Conservation (phyloP, 2,797 vertebrate genomes). For the Epinephelus awoara region DNA sequence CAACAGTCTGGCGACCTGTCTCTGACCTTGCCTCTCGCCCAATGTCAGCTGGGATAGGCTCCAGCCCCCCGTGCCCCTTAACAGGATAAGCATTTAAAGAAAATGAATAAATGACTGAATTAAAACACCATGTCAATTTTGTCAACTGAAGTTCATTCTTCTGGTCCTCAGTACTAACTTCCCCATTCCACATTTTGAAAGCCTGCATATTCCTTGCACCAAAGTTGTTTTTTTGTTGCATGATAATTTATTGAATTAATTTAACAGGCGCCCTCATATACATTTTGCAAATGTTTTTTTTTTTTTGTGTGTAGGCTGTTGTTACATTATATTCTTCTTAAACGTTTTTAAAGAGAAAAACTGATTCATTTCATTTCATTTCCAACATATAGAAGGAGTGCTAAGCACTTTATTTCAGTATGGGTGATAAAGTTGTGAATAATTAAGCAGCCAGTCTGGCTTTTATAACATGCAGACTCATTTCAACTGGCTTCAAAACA, state of each 20-base stretch:
- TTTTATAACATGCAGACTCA: conserved; percentile 54
- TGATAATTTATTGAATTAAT: not conserved
- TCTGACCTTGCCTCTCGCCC: no score
- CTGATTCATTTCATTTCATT: conserved; percentile 13
- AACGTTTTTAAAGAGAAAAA: conserved; percentile 21
- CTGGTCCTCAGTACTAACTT: no score
- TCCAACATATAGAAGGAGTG: not conserved
- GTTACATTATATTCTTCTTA: conserved; percentile 6
- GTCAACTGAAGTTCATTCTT: not conserved
- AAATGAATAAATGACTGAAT: no score
- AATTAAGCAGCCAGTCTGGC: conserved; percentile 59
- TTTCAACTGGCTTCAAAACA: conserved; percentile 68
- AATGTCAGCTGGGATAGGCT: no score
- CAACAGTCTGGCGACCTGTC: no score
- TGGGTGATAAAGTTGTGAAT: conserved; percentile 62
- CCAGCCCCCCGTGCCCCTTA: no score
- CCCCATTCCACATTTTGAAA: no score
- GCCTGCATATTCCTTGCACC: no score
- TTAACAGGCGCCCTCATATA: not conserved
- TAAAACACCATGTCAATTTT: not conserved
- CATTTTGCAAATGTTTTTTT: conserved; percentile 2
- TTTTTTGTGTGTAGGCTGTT: not conserved
- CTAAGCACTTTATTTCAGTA: conserved; percentile 44
- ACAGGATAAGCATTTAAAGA: no score
- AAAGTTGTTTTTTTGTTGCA: not conserved